Evolutionary conservation across 2,113 vertebrate genomes (phyloP).

Genomic region (Thalassarche chlororhynchos): DNA sequence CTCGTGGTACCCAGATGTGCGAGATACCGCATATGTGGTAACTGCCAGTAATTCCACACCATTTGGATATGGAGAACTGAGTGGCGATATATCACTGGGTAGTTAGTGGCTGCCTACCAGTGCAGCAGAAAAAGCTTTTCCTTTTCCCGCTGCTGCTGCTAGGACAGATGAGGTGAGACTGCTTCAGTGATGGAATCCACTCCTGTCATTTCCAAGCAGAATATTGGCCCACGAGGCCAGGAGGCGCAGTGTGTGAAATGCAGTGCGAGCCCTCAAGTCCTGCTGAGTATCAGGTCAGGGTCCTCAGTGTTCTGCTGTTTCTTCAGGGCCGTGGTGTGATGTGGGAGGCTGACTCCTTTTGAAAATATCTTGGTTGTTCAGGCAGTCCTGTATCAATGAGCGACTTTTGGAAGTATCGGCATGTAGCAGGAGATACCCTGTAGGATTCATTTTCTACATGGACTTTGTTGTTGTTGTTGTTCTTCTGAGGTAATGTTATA

Average conservation of each 20-base stretch:
- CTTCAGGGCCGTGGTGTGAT: not conserved
- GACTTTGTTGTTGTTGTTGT: not conserved
- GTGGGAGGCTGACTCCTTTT: not conserved
- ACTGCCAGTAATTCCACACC: not conserved
- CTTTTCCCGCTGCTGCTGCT: not conserved
- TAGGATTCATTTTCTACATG: not conserved
- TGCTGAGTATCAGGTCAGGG: not conserved
- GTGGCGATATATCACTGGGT: not conserved
- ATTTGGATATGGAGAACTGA: not conserved
- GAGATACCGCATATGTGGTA: not conserved
- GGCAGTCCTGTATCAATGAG: not conserved
- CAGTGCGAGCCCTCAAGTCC: fast-evolving
- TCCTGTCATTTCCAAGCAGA: not conserved
- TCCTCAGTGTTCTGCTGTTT: not conserved
- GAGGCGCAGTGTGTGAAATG: not conserved
- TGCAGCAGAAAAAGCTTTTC: not conserved
- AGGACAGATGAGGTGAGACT: not conserved
- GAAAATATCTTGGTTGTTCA: not conserved
- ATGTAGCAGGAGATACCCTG: not conserved
- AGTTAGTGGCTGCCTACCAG: not conserved
- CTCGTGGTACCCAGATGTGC: not conserved
- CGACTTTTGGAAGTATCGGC: not conserved
- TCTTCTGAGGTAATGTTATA: not conserved
- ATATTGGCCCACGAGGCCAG: not conserved
- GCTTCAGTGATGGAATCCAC: not conserved